Evolutionary conservation across 2,888 invertebrate genomes (phyloP).

Genomic region (Tiliacea aurago): DNA sequence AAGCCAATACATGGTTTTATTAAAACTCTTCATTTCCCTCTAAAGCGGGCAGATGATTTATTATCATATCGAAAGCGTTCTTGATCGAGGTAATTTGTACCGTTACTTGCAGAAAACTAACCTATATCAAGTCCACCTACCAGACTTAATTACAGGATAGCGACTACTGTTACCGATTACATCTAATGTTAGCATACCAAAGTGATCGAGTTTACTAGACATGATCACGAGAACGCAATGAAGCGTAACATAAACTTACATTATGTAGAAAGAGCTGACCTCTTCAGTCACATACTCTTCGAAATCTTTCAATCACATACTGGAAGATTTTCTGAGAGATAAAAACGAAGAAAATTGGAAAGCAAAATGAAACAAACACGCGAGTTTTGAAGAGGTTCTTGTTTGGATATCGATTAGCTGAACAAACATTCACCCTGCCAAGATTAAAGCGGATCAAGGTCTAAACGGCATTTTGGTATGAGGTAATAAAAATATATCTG

Average conservation of each 20-base stretch:
- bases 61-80: conserved; percentile 58
- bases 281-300: neutral
- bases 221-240: conserved; percentile 19
- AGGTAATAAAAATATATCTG: conserved; percentile 9
- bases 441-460: conserved; percentile 54
- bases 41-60: conserved; percentile 62
- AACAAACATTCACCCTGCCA: conserved; percentile 51
- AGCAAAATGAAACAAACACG: conserved; percentile 2
- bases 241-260: conserved; percentile 16
- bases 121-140: conserved; percentile 59
- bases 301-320: neutral
- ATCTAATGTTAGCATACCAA: conserved; percentile 44
- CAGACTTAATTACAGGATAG: conserved; percentile 62
- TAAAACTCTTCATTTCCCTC: conserved; percentile 46
- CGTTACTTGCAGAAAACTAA: conserved; percentile 70
- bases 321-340: conserved; percentile 19
- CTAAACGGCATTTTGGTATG: conserved; percentile 32
- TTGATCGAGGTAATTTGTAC: conserved; percentile 64
- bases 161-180: conserved; percentile 47
- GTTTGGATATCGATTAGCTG: conserved; percentile 53
- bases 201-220: conserved; percentile 35
- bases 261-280: conserved; percentile 13
- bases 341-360: conserved; percentile 25
- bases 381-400: conserved; percentile 26
- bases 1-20: conserved; percentile 21